Conservation (phyloP, 2,113 vertebrate species). For the Okapia johnstoni region DNA sequence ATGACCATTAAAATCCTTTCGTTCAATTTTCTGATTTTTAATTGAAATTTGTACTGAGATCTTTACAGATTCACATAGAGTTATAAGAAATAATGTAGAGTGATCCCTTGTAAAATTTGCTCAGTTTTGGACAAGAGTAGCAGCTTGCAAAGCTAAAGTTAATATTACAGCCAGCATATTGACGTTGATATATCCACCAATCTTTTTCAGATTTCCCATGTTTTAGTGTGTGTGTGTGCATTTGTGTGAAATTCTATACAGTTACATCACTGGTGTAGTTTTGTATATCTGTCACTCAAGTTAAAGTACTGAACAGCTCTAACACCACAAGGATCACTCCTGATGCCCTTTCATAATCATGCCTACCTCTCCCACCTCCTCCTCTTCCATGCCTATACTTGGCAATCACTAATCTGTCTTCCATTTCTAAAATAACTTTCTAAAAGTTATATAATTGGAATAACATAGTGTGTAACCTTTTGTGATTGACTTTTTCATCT, state of each 20-base stretch:
- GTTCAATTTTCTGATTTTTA: background rate
- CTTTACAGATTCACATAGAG: background rate
- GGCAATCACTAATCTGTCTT: background rate
- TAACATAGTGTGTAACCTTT: background rate
- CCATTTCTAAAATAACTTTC: background rate
- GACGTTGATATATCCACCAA: background rate
- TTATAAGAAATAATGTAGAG: background rate
- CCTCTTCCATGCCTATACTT: background rate
- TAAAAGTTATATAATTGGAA: background rate
- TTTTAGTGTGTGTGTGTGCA: background rate
- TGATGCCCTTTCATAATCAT: background rate
- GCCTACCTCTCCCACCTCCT: background rate
- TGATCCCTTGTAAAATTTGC: background rate
- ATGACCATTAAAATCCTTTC: background rate
- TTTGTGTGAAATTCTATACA: background rate
- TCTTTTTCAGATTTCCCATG: background rate
- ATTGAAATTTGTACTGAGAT: background rate
- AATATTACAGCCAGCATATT: background rate
- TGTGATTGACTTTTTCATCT: background rate
- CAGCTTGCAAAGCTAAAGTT: background rate
- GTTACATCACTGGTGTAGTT: background rate
- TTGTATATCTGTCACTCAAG: background rate
- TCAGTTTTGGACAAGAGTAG: background rate
- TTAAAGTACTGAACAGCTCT: background rate
- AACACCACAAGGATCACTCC: accelerated